Base-by-base conservation (phyloP, 2,113 vertebrate genomes). In the Rutilus rutilus region DNA sequence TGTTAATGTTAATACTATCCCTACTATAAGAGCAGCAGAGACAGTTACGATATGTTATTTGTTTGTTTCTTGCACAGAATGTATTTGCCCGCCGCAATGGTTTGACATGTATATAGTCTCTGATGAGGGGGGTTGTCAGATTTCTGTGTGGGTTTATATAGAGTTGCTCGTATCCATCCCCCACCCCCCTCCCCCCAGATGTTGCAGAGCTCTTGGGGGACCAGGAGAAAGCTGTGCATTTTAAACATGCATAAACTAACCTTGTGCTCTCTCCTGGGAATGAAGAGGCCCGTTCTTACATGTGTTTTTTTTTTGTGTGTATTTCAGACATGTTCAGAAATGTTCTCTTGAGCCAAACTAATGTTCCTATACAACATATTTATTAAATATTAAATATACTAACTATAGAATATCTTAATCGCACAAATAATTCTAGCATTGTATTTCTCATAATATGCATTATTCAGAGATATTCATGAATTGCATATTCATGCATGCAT, bases 401-500 rank as follows among this genome's bases (percentile, higher is more conserved):
- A n/a, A n/a, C n/a, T n/a, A n/a, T 15, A 36, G 33, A 21, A 69
- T 15, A 77, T 21, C 39, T 82, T 12, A 23, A 59, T 36, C 30
- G 4, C 30, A 23, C 19, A 23, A 57, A 57, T 57, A 57, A 57
- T 57, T 42, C 69, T n/a, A 73, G 19, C 54, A 82, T 71, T 69
- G 64, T 82, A 57, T 82, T 33, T 82, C 47, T n/a, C 45, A n/a
- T 39, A 54, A 54, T 71, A 82, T 82, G 47, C 47, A 82, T 82
- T 82, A 82, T 82, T 82, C 47, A 82, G 21, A 60, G 36, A 79
- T 59, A 60, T 79, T 79, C 54, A 25, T 14, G 45, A 54, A 83
- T 59, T 73, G 81, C 65, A 83, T 83, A 83, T 83, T 83, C 67
- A 83, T 83, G 81, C 81, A 83, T 83, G 82, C 82, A 83, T 83